These are phyloP conservation scores for Sphaerophoria rueppellii DNA, from an alignment of 2,888 invertebrate genomes.

Conservation along the genomic window DNA sequence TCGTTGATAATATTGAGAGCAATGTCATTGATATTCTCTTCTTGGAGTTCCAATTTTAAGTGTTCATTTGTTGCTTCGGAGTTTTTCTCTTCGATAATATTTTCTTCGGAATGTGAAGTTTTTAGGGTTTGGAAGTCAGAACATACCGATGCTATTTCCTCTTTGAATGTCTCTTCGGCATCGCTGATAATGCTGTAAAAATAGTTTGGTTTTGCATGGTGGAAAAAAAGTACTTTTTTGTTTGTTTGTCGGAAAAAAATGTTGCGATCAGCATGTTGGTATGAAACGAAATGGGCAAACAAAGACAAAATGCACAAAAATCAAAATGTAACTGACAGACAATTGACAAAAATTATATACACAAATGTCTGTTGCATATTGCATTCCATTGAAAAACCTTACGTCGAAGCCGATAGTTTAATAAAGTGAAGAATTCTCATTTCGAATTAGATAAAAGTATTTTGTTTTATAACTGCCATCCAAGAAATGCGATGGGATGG, in stretches of 20 bases:
- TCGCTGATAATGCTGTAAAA: slow-evolving; percentile 63
- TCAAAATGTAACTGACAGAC: background rate
- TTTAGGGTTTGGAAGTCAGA: slow-evolving; percentile 74
- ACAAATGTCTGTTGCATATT: no score
- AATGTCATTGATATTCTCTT: slow-evolving; percentile 34
- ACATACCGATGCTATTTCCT: slow-evolving; percentile 70
- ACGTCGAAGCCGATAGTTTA: no score
- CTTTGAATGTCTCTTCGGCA: slow-evolving; percentile 46
- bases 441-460: no score
- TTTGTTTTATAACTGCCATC: no score
- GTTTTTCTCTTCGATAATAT: slow-evolving; percentile 21
- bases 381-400: background rate
- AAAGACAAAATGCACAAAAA: slow-evolving; percentile 16
- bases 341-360: background rate
- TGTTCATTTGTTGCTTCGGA: slow-evolving; percentile 41
- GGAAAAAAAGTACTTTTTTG: slow-evolving; percentile 21
- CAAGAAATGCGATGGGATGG: no score
- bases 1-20: slow-evolving; percentile 16
- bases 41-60: slow-evolving; percentile 30
- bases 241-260: background rate
- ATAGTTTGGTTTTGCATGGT: slow-evolving; percentile 26
- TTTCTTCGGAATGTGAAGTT: slow-evolving; percentile 58
- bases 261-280: background rate
- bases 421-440: no score
- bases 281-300: background rate